Percentiles rank a stretch among this genome's conserved stretches.
These are phyloP conservation scores for Boloria euphrosyne DNA, from an alignment of 2,888 invertebrate genomes.

Conservation along the genomic window DNA sequence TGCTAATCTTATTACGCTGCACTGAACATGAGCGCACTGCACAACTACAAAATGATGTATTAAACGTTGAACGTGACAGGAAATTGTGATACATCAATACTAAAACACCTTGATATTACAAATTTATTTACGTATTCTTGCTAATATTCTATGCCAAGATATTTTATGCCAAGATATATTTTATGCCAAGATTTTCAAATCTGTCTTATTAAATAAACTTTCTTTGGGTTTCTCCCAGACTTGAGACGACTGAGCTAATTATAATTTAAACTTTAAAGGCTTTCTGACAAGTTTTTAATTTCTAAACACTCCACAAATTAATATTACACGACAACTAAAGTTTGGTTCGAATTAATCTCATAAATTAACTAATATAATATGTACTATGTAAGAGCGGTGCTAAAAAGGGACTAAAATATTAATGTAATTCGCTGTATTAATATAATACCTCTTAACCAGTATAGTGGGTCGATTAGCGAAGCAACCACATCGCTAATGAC, in stretches of 20 bases:
- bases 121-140: slow-evolving; percentile 11
- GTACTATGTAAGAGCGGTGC: background rate
- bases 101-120: too few species aligned
- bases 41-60: slow-evolving; percentile 10
- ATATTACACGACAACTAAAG: background rate
- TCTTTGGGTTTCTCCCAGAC: slow-evolving; percentile 36
- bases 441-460: slow-evolving; percentile 6
- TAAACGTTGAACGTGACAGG: background rate
- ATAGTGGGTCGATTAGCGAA: slow-evolving; percentile 19
- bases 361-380: background rate
- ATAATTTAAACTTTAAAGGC: slow-evolving; percentile 33
- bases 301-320: slow-evolving; percentile 17
- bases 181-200: slow-evolving; percentile 23
- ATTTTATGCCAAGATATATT: too few species aligned
- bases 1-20: slow-evolving; percentile 48
- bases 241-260: slow-evolving; percentile 29
- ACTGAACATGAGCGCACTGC: slow-evolving; percentile 43
- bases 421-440: background rate
- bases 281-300: slow-evolving; percentile 33
- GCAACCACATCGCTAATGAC: slow-evolving; percentile 28
- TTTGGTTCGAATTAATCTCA: background rate
- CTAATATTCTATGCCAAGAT: slow-evolving; percentile 2
- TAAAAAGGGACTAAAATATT: slow-evolving; percentile 7
- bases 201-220: slow-evolving; percentile 31
- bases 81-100: slow-evolving; percentile 1